Evolutionary conservation across 2,888 invertebrate genomes (phyloP).

Genomic region (Eubasilissa splendida): DNA sequence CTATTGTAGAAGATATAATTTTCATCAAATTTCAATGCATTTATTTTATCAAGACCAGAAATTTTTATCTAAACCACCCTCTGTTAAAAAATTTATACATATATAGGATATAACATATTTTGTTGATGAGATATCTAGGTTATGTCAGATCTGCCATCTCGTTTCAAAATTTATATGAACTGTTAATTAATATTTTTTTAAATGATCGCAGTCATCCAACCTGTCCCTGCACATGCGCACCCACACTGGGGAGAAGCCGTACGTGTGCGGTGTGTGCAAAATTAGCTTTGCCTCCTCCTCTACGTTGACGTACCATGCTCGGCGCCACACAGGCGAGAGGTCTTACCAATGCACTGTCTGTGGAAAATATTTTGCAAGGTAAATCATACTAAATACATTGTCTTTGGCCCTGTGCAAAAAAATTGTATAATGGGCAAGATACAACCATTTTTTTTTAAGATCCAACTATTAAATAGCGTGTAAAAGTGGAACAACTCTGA

Average conservation of each 20-base stretch:
- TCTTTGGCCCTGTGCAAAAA: not conserved
- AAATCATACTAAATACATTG: not conserved
- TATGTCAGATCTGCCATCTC: no score
- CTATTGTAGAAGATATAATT: no score
- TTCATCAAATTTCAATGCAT: no score
- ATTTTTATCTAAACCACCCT: no score
- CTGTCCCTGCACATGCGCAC: slow-evolving; percentile 53
- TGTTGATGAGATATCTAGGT: no score
- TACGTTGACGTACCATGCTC: slow-evolving; percentile 46
- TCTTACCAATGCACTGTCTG: slow-evolving; percentile 50
- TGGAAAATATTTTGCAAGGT: slow-evolving; percentile 53
- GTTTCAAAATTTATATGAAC: not conserved
- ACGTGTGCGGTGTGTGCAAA: slow-evolving; percentile 49
- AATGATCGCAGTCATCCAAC: slow-evolving; percentile 52
- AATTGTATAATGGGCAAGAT: no score
- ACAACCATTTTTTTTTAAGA: no score
- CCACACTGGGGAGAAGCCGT: slow-evolving; percentile 52
- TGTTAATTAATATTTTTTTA: not conserved
- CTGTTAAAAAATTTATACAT: no score
- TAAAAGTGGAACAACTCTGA: no score
- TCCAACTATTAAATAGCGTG: no score
- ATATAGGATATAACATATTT: no score
- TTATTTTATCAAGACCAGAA: no score
- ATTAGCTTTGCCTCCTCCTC: slow-evolving; percentile 54
- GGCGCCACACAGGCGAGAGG: slow-evolving; percentile 48